Evolutionary conservation across 2,113 vertebrate genomes (phyloP).

Genomic region (Istiophorus platypterus): DNA sequence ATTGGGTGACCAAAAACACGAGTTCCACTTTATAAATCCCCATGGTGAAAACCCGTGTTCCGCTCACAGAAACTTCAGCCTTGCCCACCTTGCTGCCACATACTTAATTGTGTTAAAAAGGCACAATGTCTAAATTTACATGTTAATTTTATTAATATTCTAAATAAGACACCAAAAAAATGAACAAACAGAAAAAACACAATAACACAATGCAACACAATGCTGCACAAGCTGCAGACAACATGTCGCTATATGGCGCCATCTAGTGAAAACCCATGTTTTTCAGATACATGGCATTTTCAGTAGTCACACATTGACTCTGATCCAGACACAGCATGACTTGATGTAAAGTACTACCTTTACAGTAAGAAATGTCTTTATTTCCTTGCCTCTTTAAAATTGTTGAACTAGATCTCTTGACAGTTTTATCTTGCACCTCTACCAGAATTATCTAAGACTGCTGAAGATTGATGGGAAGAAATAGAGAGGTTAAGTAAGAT

Average conservation of each 20-base stretch:
- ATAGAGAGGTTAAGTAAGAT: neutral
- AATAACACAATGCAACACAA: neutral
- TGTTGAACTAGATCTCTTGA: neutral
- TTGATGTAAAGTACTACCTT: neutral
- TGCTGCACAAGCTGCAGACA: neutral
- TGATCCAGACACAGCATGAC: neutral
- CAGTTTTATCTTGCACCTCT: neutral
- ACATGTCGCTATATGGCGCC: constrained; percentile 14
- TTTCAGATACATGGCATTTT: neutral
- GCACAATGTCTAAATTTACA: neutral
- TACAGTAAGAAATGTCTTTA: neutral
- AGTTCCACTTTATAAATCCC: neutral
- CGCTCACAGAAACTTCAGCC: neutral
- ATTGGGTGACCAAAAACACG: neutral
- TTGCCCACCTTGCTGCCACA: neutral
- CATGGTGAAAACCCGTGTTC: neutral
- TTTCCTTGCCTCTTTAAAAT: neutral
- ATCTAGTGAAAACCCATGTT: constrained; percentile 16
- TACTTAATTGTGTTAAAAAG: neutral
- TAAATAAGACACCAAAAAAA: no score
- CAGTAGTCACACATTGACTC: neutral
- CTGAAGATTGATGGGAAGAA: neutral
- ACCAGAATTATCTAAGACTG: neutral
- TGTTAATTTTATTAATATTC: neutral
- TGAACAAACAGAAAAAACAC: neutral